phyloP scores from a whole-genome alignment of 2,888 invertebrate species.

The Erebia ligea region DNA sequence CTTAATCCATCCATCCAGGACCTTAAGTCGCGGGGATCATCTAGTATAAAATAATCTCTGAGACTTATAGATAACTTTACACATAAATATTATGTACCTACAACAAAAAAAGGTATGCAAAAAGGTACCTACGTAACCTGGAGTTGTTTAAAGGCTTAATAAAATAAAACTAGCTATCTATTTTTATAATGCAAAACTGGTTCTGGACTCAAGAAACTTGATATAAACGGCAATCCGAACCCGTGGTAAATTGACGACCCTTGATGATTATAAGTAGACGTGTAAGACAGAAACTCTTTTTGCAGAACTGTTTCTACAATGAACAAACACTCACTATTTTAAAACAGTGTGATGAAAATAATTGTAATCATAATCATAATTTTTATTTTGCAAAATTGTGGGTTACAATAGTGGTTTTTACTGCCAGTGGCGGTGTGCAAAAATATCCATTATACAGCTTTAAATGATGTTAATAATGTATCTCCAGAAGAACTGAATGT shows the following conservation, averaged over 20 bases:
- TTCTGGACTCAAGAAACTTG: constrained; percentile 10
- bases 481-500: too few species aligned
- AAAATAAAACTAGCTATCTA: constrained; percentile 8
- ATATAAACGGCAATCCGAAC: constrained; percentile 12
- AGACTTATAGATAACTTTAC: too few species aligned
- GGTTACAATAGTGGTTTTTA: too few species aligned
- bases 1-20: too few species aligned
- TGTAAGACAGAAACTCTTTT: background rate
- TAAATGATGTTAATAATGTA: too few species aligned
- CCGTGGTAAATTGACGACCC: background rate
- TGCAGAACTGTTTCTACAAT: background rate
- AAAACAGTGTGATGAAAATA: too few species aligned
- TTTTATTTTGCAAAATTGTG: too few species aligned
- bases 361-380: too few species aligned
- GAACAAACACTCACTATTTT: background rate
- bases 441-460: too few species aligned
- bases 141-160: background rate
- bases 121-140: background rate
- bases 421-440: too few species aligned
- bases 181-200: constrained; percentile 11
- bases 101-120: background rate
- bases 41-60: too few species aligned
- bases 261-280: background rate
- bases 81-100: background rate
- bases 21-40: too few species aligned